A percentile compares a stretch with the other conserved stretches of the same genome.
These are phyloP conservation scores for Formica exsecta DNA, from an alignment of 1,140 invertebrate genomes.

Conservation along the genomic window DNA sequence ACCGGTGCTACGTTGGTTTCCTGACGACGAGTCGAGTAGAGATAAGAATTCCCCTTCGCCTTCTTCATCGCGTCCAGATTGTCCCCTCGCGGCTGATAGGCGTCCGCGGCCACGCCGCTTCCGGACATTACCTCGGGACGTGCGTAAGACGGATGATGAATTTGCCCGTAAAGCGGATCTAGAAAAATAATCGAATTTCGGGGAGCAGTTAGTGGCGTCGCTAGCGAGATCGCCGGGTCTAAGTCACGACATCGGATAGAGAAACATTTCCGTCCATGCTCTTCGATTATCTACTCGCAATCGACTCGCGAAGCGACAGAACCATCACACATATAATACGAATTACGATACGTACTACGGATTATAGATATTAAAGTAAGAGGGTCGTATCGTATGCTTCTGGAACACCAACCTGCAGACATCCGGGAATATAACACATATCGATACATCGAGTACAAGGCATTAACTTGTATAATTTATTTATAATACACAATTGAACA, in stretches of 20 bases:
- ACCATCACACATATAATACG: background rate
- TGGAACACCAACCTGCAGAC: background rate
- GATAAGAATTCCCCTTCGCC: conserved; percentile 56
- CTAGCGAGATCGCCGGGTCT: background rate
- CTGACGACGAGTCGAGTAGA: conserved; percentile 39
- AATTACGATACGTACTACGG: conserved; percentile 3
- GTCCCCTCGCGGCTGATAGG: conserved; percentile 42
- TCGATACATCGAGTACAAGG: background rate
- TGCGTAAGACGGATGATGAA: conserved; percentile 58
- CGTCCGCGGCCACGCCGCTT: background rate
- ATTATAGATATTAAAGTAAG: background rate
- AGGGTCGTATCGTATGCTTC: background rate
- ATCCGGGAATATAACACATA: background rate
- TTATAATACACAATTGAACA: background rate
- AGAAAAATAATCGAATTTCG: conserved; percentile 73
- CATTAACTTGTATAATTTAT: background rate
- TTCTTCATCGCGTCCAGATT: conserved; percentile 21
- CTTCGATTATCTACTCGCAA: conserved; percentile 53
- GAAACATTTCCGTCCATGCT: conserved; percentile 69
- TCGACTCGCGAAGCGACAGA: background rate
- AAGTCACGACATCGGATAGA: conserved; percentile 61
- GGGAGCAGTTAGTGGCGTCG: conserved; percentile 47
- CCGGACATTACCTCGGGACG: conserved; percentile 46
- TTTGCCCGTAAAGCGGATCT: conserved; percentile 70
- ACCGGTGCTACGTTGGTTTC: conserved; percentile 25